These are phyloP conservation scores for Bombus sibiricus DNA, from an alignment of 1,140 invertebrate genomes.

Conservation along the genomic window DNA sequence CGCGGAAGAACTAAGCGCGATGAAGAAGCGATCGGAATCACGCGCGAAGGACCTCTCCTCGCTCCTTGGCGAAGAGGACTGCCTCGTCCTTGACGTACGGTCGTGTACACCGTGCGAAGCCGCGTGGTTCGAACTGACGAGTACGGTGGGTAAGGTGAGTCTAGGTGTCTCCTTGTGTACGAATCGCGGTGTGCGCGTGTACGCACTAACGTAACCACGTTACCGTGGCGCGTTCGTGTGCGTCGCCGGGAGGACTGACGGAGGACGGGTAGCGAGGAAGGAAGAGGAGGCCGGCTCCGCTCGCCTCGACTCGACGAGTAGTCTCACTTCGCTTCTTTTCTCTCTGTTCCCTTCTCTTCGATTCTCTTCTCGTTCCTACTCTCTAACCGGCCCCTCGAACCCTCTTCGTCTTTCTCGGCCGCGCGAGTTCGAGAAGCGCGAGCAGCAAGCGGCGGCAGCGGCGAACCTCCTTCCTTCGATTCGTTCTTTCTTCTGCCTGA, in stretches of 20 bases:
- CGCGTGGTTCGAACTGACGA: conserved; percentile 82
- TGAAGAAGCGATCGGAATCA: conserved; percentile 7
- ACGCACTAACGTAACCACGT: conserved; percentile 50
- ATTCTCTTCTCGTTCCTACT: neutral
- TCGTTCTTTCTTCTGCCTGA: conserved; percentile 50
- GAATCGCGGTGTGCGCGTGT: conserved; percentile 39
- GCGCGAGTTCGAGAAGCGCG: conserved; percentile 18
- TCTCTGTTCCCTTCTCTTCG: neutral
- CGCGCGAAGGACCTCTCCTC: conserved; percentile 29
- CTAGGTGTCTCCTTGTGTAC: conserved; percentile 71
- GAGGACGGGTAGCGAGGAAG: conserved; percentile 59
- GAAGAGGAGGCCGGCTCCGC: conserved; percentile 59
- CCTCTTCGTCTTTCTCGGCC: conserved; percentile 11
- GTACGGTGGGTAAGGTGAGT: conserved; percentile 70
- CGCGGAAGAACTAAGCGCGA: conserved; percentile 4
- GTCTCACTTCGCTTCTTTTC: conserved; percentile 37
- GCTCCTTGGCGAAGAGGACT: conserved; percentile 55
- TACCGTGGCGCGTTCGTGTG: conserved; percentile 44
- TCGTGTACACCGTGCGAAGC: conserved; percentile 80
- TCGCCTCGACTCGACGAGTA: conserved; percentile 39
- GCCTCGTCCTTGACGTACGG: conserved; percentile 75
- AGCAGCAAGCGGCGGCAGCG: conserved; percentile 21
- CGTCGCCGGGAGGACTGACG: conserved; percentile 54
- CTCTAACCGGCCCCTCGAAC: neutral
- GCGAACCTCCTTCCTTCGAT: conserved; percentile 23